Evolutionary conservation across 2,888 invertebrate species (phyloP).

Genomic region (Branchellion lobata): DNA sequence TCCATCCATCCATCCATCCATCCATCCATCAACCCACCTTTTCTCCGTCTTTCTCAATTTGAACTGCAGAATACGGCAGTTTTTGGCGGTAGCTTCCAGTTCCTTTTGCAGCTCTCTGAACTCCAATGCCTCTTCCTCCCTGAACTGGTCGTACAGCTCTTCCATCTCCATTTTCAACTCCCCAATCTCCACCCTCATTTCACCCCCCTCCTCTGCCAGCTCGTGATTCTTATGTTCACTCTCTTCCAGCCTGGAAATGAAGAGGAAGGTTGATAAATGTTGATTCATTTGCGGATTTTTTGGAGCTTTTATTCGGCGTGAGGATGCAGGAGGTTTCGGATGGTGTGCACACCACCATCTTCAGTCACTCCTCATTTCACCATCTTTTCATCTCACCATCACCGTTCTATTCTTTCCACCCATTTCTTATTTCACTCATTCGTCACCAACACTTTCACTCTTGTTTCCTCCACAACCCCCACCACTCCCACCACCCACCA

Average conservation of each 20-base stretch:
- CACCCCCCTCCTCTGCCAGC: constrained; percentile 91
- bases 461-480: too few relatives aligned
- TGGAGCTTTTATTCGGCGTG: not conserved
- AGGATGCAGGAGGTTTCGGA: too few relatives aligned
- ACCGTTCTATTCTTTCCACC: too few relatives aligned
- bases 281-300: not conserved
- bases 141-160: constrained; percentile 86
- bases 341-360: too few relatives aligned
- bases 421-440: too few relatives aligned
- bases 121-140: constrained; percentile 95
- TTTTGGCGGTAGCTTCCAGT: constrained; percentile 92
- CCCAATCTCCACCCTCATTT: constrained; percentile 85
- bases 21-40: constrained; percentile 60
- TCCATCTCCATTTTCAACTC: constrained; percentile 96
- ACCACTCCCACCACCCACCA: too few relatives aligned
- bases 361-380: too few relatives aligned
- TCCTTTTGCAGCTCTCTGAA: constrained; percentile 86
- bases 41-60: constrained; percentile 94
- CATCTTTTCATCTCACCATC: too few relatives aligned
- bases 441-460: too few relatives aligned
- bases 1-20: constrained; percentile 2
- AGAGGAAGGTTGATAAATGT: not conserved
- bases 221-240: constrained; percentile 90
- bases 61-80: constrained; percentile 95
- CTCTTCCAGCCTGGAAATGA: constrained; percentile 73